These are phyloP conservation scores for Zygaena filipendulae DNA, from an alignment of 2,888 invertebrate species.

Conservation along the genomic window DNA sequence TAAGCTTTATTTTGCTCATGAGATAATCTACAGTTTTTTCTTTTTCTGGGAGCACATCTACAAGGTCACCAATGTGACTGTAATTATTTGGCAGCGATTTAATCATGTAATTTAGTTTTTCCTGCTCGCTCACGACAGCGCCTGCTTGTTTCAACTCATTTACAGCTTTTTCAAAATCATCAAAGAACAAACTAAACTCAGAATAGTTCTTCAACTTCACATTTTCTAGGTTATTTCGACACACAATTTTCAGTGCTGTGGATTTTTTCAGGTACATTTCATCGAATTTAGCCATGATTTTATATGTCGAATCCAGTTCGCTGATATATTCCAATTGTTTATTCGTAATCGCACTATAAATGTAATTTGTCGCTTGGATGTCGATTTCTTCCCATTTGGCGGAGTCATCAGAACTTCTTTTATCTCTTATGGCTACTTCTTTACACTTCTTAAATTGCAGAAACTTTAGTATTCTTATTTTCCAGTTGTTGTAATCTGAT, in stretches of 20 bases:
- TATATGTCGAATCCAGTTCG: slow-evolving; percentile 10
- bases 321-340: slow-evolving; percentile 18
- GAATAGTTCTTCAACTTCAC: slow-evolving; percentile 16
- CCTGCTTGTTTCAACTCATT: no score
- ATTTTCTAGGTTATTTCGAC: slow-evolving; percentile 16
- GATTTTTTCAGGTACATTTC: slow-evolving; percentile 18
- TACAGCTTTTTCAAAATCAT: no score
- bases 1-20: no score
- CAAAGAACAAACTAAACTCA: slow-evolving; percentile 6
- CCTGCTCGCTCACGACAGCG: slow-evolving; percentile 12
- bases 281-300: slow-evolving; percentile 16
- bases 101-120: slow-evolving; percentile 13
- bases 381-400: slow-evolving; percentile 12
- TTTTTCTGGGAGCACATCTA: no score
- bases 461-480: slow-evolving; percentile 17
- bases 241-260: slow-evolving; percentile 18
- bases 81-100: slow-evolving; percentile 9
- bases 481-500: slow-evolving; percentile 16
- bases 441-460: slow-evolving; percentile 18
- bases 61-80: slow-evolving; percentile 11
- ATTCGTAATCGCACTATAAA: no score
- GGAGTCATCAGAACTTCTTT: slow-evolving; percentile 6
- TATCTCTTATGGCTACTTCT: slow-evolving; percentile 11
- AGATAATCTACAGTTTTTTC: no score
- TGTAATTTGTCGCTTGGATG: slow-evolving; percentile 17